These are phyloP conservation scores for Macrophya alboannulata DNA, from an alignment of 2,888 invertebrate species.

Conservation along the genomic window DNA sequence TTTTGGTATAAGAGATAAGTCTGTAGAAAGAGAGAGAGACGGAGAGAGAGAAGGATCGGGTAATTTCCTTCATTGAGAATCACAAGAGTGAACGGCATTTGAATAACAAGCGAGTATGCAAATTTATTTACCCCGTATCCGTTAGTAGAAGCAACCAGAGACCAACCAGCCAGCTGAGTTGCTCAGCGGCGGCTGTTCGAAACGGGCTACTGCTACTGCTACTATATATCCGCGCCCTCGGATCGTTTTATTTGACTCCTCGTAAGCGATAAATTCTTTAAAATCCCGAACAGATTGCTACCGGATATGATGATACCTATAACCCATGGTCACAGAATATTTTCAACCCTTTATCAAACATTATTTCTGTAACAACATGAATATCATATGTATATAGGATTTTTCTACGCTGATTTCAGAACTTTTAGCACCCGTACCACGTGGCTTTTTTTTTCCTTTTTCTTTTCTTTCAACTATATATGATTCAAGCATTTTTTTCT, in stretches of 20 bases:
- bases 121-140: constrained; percentile 68
- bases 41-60: constrained; percentile 52
- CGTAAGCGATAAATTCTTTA: constrained; percentile 61
- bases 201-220: constrained; percentile 6
- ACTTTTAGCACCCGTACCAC: neutral
- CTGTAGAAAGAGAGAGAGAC: neutral
- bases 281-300: constrained; percentile 52
- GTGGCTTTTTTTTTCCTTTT: neutral
- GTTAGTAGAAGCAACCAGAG: constrained; percentile 42
- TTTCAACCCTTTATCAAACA: neutral
- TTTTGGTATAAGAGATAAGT: constrained; percentile 32
- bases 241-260: constrained; percentile 43
- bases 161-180: constrained; percentile 51
- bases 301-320: constrained; percentile 47
- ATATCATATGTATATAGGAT: neutral
- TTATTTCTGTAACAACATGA: neutral
- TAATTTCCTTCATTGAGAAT: constrained; percentile 73
- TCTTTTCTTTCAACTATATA: neutral
- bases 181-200: constrained; percentile 2
- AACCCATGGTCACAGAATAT: neutral
- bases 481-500: neutral
- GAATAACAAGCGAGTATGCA: constrained; percentile 78
- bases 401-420: neutral
- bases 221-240: constrained; percentile 4
- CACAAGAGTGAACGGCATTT: constrained; percentile 76